Percentiles rank a stretch among this genome's conserved stretches.
Evolutionary conservation across 2,113 vertebrate genomes (phyloP).

Genomic region (Gadus chalcogrammus): DNA sequence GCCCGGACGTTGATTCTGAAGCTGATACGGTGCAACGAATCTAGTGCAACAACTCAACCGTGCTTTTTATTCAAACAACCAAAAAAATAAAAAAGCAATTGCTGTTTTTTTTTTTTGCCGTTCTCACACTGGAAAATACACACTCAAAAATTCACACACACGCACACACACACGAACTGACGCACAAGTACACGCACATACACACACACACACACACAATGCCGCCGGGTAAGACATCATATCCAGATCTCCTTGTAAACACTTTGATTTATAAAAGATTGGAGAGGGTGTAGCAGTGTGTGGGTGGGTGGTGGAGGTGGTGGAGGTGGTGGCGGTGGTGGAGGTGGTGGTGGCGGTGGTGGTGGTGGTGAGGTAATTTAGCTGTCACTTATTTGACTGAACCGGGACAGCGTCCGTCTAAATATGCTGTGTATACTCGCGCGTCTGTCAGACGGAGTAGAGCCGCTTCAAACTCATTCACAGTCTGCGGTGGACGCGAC

Average conservation of each 20-base stretch:
- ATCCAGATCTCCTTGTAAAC: constrained; percentile 23
- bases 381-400: constrained; percentile 38
- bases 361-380: constrained; percentile 14
- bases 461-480: constrained; percentile 25
- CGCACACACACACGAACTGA: too few species aligned
- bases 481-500: constrained; percentile 12
- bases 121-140: too few species aligned
- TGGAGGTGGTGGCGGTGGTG: too few species aligned
- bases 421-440: constrained; percentile 34
- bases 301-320: neutral
- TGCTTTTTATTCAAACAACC: too few species aligned
- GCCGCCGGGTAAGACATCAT: too few species aligned
- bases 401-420: constrained; percentile 20
- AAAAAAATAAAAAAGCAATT: too few species aligned
- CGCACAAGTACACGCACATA: too few species aligned
- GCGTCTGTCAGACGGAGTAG: constrained; percentile 36
- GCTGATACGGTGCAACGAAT: constrained; percentile 24
- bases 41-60: too few species aligned
- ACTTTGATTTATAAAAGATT: constrained; percentile 18
- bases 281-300: constrained; percentile 15
- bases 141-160: too few species aligned
- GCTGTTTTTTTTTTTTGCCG: too few species aligned
- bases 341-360: too few species aligned
- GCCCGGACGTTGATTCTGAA: constrained; percentile 42
- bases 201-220: too few species aligned